These are phyloP conservation scores for Pomatorhinus ruficollis DNA, from an alignment of 2,113 vertebrate genomes.

Conservation along the genomic window DNA sequence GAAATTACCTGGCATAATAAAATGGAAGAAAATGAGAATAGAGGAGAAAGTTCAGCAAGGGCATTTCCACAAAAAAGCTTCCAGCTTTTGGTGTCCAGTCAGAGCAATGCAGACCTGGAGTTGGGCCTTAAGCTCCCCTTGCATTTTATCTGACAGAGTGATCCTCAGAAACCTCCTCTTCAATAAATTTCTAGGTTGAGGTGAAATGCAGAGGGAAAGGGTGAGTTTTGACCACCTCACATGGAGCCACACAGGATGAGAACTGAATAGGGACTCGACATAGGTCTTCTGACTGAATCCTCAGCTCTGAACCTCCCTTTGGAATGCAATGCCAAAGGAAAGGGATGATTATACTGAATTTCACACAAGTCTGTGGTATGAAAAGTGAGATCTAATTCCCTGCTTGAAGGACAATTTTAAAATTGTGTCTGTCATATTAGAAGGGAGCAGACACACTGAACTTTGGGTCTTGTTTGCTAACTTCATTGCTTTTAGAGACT, in stretches of 20 bases:
- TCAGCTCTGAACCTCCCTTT: background rate
- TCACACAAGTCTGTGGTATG: background rate
- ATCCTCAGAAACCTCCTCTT: background rate
- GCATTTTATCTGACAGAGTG: background rate
- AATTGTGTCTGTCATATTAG: accelerated
- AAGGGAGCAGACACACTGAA: background rate
- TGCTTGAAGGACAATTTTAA: background rate
- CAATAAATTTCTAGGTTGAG: background rate
- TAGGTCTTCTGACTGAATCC: background rate
- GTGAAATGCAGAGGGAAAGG: background rate
- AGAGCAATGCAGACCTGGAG: background rate
- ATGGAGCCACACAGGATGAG: background rate
- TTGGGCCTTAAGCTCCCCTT: background rate
- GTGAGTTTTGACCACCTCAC: background rate
- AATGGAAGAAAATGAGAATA: background rate
- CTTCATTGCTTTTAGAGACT: background rate
- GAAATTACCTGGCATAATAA: background rate
- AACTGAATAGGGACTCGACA: background rate
- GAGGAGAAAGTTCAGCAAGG: background rate
- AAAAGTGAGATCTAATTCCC: background rate
- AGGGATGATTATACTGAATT: background rate
- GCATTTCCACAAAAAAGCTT: background rate
- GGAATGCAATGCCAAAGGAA: background rate
- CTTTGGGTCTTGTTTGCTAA: background rate
- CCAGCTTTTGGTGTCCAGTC: background rate